These are phyloP conservation scores for Lipotes vexillifer DNA, from an alignment of 2,113 vertebrate species.

Conservation along the genomic window DNA sequence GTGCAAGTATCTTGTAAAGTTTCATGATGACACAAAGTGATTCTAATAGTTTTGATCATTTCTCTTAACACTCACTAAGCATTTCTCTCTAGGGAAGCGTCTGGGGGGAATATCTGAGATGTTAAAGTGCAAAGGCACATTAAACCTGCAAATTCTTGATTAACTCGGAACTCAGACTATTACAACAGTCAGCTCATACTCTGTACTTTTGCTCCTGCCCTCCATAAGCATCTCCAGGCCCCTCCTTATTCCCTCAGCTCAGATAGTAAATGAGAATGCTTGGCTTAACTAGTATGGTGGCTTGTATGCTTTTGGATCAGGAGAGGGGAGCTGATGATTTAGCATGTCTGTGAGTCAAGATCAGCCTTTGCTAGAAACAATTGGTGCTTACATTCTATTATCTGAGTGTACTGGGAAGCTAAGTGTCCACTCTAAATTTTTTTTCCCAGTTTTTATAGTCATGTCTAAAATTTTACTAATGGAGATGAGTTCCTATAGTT, in stretches of 20 bases:
- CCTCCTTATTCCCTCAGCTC: not conserved
- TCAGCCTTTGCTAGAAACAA: not conserved
- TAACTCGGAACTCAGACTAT: not conserved
- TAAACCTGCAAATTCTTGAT: not conserved
- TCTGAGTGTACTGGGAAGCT: not conserved
- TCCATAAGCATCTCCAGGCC: not conserved
- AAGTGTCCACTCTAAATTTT: not conserved
- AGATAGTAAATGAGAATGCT: not conserved
- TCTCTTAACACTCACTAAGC: not conserved
- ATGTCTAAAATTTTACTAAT: not conserved
- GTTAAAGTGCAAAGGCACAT: not conserved
- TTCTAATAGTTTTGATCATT: slow-evolving; percentile 2
- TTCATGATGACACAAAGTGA: not conserved
- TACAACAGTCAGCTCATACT: not conserved
- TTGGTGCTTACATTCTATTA: not conserved
- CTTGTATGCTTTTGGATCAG: not conserved
- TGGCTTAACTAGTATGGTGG: not conserved
- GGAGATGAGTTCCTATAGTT: not conserved
- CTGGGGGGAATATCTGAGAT: not conserved
- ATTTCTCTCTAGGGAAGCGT: not conserved
- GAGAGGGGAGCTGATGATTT: not conserved
- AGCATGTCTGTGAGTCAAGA: not conserved
- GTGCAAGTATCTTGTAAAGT: slow-evolving; percentile 16
- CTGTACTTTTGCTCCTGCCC: not conserved
- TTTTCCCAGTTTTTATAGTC: not conserved